These are phyloP conservation scores for Spinus olivaceus DNA, from an alignment of 2,797 vertebrate species.

Conservation along the genomic window DNA sequence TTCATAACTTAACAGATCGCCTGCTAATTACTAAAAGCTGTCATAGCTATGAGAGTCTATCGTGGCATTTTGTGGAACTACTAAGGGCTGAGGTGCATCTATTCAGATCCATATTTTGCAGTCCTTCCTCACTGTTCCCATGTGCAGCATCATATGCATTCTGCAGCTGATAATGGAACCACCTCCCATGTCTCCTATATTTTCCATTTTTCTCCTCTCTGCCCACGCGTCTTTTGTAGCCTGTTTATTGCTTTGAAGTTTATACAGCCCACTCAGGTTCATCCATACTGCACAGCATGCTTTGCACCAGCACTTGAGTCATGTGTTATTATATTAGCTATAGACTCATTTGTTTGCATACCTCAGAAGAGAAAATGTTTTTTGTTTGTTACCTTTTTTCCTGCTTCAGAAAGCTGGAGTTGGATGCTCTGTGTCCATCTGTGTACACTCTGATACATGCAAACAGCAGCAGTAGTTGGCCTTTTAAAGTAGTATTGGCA, in stretches of 20 bases:
- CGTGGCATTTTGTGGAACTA: background rate
- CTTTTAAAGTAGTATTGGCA: background rate
- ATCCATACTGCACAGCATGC: background rate
- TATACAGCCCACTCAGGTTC: background rate
- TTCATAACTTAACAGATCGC: background rate
- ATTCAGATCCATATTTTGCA: background rate
- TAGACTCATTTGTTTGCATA: background rate
- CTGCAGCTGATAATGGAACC: background rate
- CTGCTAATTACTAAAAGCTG: background rate
- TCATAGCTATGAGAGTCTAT: background rate
- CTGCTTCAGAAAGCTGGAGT: background rate
- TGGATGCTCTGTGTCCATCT: background rate
- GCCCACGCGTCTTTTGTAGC: background rate
- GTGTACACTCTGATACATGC: background rate
- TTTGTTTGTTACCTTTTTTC: background rate
- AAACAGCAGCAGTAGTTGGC: background rate
- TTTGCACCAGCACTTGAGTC: background rate
- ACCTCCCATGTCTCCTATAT: background rate
- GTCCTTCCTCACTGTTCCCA: background rate
- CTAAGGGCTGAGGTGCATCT: background rate
- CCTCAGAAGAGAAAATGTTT: background rate
- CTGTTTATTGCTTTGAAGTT: background rate
- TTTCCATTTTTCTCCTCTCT: background rate
- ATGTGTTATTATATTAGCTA: background rate
- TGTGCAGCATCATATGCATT: background rate